Conservation (phyloP, 2,888 invertebrate genomes). For the Lucinisca nassula region DNA sequence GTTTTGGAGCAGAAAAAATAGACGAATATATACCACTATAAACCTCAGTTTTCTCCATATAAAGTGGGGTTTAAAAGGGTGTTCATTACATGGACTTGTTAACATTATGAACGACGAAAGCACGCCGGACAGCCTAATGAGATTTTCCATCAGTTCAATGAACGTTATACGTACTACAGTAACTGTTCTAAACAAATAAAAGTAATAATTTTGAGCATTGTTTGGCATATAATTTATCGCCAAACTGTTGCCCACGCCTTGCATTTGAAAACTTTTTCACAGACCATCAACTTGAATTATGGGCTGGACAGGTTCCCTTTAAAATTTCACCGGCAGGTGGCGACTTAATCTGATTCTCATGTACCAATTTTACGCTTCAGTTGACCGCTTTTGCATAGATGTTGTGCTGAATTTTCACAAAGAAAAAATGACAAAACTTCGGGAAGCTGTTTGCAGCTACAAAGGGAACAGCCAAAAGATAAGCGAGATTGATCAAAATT, state of each 20-base stretch:
- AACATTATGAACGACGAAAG: too few relatives aligned
- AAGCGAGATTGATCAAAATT: background rate
- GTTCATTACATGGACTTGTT: too few relatives aligned
- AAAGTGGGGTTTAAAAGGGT: too few relatives aligned
- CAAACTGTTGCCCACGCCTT: background rate
- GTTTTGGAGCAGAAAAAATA: too few relatives aligned
- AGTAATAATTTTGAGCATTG: too few relatives aligned
- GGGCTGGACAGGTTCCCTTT: background rate
- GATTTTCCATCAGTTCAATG: too few relatives aligned
- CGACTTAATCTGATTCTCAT: background rate
- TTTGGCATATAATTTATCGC: conserved; percentile 5
- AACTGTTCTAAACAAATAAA: too few relatives aligned
- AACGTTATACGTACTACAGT: too few relatives aligned
- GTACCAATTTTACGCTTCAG: background rate
- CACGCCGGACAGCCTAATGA: too few relatives aligned
- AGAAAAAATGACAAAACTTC: background rate
- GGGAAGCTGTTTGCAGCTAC: background rate
- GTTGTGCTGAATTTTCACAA: background rate
- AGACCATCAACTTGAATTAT: conserved; percentile 10
- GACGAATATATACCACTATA: too few relatives aligned
- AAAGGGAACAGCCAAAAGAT: background rate
- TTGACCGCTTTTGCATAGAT: background rate
- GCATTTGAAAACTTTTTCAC: conserved; percentile 5
- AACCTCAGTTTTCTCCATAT: too few relatives aligned
- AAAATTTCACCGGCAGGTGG: background rate